phyloP scores from a whole-genome alignment of 1,140 invertebrate species.

The Bombus impatiens region DNA sequence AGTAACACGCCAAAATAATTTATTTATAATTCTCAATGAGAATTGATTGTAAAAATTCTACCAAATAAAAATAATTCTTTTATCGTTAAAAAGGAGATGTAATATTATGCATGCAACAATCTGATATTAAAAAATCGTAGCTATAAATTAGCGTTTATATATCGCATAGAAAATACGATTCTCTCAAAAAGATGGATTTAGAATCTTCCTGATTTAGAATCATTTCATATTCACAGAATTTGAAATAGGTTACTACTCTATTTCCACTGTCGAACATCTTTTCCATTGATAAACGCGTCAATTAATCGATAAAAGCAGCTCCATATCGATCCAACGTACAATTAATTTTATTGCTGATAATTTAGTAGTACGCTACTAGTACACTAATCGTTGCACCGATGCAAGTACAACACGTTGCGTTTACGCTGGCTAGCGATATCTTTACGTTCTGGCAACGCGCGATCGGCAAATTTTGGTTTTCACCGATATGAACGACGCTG shows the following conservation, averaged over 20 bases:
- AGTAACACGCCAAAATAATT: too few species aligned
- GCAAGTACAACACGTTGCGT: constrained; percentile 10
- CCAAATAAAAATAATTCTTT: neutral
- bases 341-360: constrained; percentile 37
- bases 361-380: neutral
- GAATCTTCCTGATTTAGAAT: neutral
- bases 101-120: neutral
- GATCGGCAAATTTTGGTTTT: constrained; percentile 29
- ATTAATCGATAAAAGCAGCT: neutral
- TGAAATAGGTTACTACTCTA: neutral
- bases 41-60: too few species aligned
- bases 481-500: neutral
- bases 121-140: neutral
- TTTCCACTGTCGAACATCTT: neutral
- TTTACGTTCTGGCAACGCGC: neutral
- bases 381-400: neutral
- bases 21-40: too few species aligned
- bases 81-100: too few species aligned
- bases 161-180: neutral
- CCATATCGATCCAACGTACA: neutral
- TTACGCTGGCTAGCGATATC: constrained; percentile 12
- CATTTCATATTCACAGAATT: too few species aligned
- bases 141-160: too few species aligned
- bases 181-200: neutral
- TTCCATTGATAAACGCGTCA: neutral